Base-by-base conservation (phyloP, 2,797 vertebrate species). In the Borostomias antarcticus region DNA sequence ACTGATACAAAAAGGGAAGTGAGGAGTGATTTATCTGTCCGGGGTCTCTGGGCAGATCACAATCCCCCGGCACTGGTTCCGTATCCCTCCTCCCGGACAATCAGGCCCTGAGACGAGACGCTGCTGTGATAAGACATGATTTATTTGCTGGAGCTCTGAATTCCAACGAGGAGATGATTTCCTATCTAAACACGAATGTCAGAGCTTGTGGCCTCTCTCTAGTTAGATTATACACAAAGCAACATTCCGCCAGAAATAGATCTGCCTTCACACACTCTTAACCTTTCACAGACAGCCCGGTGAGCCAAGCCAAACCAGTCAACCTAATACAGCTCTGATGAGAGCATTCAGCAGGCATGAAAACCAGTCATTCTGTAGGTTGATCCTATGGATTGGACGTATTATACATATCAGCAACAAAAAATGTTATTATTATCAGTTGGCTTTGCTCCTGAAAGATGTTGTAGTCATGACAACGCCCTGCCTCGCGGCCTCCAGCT, bases 51-150 rank as follows among this genome's bases (percentile, higher is more conserved):
- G 74, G 62, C 70, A 70, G 66, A 79, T 59, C 79, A 69, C 74
- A 75, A 72, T 82, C 73, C 62, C 73, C 79, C 68, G 58, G 21
- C 3, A 21, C 51, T 47, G 29, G 63, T 69, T 77, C 75, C 62
- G 69, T 64, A 62, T 83, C 76, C 79, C 68, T 82, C 75, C 80
- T 63, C 68, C 10, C 70, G 75, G 77, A 78, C 78, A 77, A 69
- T 66, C 63, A 68, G 73, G 67, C 79, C 74, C 74, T 81, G 65
- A 78, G 73, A 82, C 58, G 58, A 21, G 10, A 6, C 17, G 69
- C 45, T 72, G 45, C 10, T 70, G 66, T 47, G 61, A 74, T 60
- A 74, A 76, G 72, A 76, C 66, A 52, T 79, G 69, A 85, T 86
- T 85, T 79, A 82, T 81, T 72, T 75, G 63, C 68, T 58, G 2